phyloP scores from a whole-genome alignment of 2,888 invertebrate genomes.

The Rhyacophila evoluta region DNA sequence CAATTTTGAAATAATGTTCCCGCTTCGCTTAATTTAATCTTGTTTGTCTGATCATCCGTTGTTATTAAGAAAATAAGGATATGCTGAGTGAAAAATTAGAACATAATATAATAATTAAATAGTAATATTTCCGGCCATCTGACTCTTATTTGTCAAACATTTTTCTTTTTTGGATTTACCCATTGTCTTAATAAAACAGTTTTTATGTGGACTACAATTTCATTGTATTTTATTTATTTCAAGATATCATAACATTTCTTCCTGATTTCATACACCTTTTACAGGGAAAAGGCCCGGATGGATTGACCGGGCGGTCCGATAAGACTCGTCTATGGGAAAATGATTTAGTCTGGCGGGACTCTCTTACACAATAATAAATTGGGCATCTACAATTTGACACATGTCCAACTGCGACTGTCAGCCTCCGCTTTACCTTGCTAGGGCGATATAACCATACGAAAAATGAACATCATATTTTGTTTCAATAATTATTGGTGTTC shows the following conservation, averaged over 20 bases:
- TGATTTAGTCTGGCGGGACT: neutral
- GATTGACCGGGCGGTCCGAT: neutral
- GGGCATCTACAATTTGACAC: conserved; percentile 33
- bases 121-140: conserved; percentile 53
- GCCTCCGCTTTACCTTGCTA: conserved; percentile 20
- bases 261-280: conserved; percentile 38
- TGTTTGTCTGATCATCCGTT: conserved; percentile 47
- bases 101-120: conserved; percentile 38
- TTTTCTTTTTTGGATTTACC: conserved; percentile 54
- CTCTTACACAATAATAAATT: conserved; percentile 32
- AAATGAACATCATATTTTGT: conserved; percentile 31
- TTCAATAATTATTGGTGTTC: conserved; percentile 44
- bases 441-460: conserved; percentile 29
- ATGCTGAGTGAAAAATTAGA: conserved; percentile 46
- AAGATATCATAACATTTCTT: conserved; percentile 49
- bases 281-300: conserved; percentile 13
- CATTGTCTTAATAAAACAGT: conserved; percentile 55
- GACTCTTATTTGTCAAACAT: conserved; percentile 46
- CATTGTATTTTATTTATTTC: conserved; percentile 53
- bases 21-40: conserved; percentile 53
- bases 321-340: neutral
- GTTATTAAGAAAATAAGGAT: conserved; percentile 45
- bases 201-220: conserved; percentile 55
- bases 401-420: conserved; percentile 15
- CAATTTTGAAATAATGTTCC: conserved; percentile 44